A percentile compares a stretch with the other conserved stretches of the same genome.
phyloP scores from a whole-genome alignment of 2,113 vertebrate species.

The Scomber japonicus region DNA sequence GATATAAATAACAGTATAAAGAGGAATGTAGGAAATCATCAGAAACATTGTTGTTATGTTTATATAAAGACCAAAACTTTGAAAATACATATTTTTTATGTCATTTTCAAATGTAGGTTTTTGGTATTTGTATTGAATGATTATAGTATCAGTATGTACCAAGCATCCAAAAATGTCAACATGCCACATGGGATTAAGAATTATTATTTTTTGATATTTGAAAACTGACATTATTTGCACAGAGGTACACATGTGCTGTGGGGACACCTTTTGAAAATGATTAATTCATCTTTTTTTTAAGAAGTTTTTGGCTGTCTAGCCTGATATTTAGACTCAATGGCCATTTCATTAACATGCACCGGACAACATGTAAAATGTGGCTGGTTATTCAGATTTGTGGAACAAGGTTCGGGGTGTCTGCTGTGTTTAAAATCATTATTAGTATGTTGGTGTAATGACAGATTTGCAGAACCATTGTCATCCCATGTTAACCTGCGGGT shows the following conservation, averaged over 20 bases:
- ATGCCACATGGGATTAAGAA: conserved; percentile 25
- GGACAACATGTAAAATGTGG: neutral
- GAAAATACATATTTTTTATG: neutral
- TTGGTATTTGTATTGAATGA: neutral
- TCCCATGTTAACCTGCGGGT: conserved; percentile 43
- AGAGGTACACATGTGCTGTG: neutral
- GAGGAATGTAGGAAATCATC: neutral
- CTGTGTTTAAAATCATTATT: conserved; percentile 31
- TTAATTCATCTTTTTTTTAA: neutral
- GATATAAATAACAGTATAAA: neutral
- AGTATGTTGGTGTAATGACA: conserved; percentile 33
- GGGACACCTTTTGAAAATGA: neutral
- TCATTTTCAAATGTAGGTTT: neutral
- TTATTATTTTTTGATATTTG: neutral
- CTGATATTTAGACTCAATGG: conserved; percentile 4
- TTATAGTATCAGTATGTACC: neutral
- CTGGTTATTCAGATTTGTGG: conserved; percentile 21
- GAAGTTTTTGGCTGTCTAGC: conserved; percentile 8
- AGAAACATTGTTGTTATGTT: conserved; percentile 8
- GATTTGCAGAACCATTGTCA: conserved; percentile 43
- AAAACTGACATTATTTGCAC: neutral
- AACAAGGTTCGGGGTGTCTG: conserved; percentile 30
- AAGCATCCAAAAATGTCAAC: conserved; percentile 22
- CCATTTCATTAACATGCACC: neutral
- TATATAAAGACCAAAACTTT: too few species aligned